Conservation (phyloP, 2,797 vertebrate genomes). For the Coluber constrictor region DNA sequence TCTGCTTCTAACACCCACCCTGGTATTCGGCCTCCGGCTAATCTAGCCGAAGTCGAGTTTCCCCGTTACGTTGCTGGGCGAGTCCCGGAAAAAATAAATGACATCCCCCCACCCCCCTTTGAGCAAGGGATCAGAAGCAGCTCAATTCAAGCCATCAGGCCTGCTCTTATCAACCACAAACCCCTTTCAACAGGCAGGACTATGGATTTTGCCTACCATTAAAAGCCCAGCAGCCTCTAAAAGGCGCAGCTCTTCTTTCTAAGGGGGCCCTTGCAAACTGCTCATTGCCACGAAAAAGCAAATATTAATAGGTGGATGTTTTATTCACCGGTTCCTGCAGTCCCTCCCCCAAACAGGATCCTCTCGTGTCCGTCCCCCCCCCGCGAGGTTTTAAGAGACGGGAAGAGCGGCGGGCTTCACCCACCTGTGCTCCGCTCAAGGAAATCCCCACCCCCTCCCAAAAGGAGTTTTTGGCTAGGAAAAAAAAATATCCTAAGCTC, state of each 20-base stretch:
- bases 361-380: accelerated
- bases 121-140: not conserved
- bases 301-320: not conserved
- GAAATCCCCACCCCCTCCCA: not conserved
- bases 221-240: not conserved
- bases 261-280: not conserved
- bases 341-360: not conserved
- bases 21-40: not conserved
- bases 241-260: not conserved
- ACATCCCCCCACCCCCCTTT: not conserved
- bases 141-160: not conserved
- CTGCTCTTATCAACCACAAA: not conserved
- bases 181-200: not conserved
- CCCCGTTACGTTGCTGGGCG: not conserved
- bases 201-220: not conserved
- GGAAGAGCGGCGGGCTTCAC: accelerated
- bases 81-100: not conserved
- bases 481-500: not conserved
- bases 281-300: not conserved
- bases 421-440: too few relatives aligned
- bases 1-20: not conserved
- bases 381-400: not conserved
- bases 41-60: not conserved
- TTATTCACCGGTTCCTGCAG: not conserved
- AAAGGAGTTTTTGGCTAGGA: not conserved